phyloP scores from a whole-genome alignment of 2,113 vertebrate species.

The Oncorhynchus mykiss region DNA sequence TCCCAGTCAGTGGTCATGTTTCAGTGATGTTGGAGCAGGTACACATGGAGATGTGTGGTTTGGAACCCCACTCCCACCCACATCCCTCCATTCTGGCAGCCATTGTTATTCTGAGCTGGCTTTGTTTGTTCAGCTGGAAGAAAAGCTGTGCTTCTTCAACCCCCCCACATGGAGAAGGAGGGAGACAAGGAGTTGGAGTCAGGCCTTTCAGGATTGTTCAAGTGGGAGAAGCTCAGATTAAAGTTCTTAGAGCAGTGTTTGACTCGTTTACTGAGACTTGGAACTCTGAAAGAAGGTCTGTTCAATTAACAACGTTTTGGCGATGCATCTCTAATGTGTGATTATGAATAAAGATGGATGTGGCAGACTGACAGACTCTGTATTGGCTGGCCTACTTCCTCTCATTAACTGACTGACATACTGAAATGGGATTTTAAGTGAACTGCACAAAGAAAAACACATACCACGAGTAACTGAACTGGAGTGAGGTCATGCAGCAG shows the following conservation, averaged over 20 bases:
- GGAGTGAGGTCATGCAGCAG: constrained; percentile 49
- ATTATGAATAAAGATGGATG: constrained; percentile 24
- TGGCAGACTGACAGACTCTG: background rate
- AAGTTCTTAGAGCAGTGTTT: constrained; percentile 17
- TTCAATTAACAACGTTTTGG: constrained; percentile 17
- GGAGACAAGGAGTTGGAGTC: constrained; percentile 33
- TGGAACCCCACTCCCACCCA: background rate
- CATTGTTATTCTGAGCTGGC: constrained; percentile 64
- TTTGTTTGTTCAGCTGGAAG: constrained; percentile 80
- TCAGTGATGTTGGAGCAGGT: constrained; percentile 51
- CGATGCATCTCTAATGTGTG: constrained; percentile 3
- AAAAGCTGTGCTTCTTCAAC: constrained; percentile 55
- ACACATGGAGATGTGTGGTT: constrained; percentile 57
- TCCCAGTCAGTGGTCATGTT: constrained; percentile 20
- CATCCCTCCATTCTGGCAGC: constrained; percentile 39
- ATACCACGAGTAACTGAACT: background rate
- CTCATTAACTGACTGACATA: constrained; percentile 21
- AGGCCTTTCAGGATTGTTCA: constrained; percentile 43
- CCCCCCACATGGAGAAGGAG: constrained; percentile 48
- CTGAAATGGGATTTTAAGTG: constrained; percentile 4
- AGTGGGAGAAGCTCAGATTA: constrained; percentile 14
- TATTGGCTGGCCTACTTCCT: constrained; percentile 23
- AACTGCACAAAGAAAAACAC: background rate
- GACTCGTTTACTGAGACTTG: constrained; percentile 24
- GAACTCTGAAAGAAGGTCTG: constrained; percentile 20